Conservation (phyloP, 2,888 invertebrate species). For the Graphium colonna region DNA sequence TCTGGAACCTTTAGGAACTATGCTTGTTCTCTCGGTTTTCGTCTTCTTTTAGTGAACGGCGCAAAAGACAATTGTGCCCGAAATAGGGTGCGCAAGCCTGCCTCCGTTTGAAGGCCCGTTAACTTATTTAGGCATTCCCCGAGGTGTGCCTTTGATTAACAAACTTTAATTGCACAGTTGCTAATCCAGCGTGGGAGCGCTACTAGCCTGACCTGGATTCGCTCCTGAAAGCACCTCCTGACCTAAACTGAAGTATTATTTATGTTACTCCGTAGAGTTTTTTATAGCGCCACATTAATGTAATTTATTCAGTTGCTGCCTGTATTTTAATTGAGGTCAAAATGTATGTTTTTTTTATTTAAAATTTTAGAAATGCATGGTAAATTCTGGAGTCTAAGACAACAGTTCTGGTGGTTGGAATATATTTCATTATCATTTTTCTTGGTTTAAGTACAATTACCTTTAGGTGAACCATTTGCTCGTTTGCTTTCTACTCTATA, state of each 20-base stretch:
- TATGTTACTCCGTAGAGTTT: neutral
- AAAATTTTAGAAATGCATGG: neutral
- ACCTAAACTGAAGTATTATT: constrained; percentile 5
- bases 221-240: constrained; percentile 14
- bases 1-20: too few species aligned
- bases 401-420: too few species aligned
- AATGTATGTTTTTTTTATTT: neutral
- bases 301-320: constrained; percentile 1
- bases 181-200: constrained; percentile 9
- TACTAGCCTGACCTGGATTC: constrained; percentile 17
- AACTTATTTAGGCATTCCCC: constrained; percentile 1
- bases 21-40: too few species aligned
- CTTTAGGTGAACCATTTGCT: too few species aligned
- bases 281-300: neutral
- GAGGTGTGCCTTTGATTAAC: constrained; percentile 11
- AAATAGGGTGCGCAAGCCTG: neutral
- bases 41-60: too few species aligned
- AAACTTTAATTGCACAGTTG: constrained; percentile 20
- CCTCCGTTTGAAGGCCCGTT: neutral
- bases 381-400: too few species aligned
- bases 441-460: too few species aligned
- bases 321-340: neutral
- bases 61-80: neutral
- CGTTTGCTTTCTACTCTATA: too few species aligned
- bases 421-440: too few species aligned